Conservation (phyloP, 2,888 invertebrate species). For the Ormia ochracea region DNA sequence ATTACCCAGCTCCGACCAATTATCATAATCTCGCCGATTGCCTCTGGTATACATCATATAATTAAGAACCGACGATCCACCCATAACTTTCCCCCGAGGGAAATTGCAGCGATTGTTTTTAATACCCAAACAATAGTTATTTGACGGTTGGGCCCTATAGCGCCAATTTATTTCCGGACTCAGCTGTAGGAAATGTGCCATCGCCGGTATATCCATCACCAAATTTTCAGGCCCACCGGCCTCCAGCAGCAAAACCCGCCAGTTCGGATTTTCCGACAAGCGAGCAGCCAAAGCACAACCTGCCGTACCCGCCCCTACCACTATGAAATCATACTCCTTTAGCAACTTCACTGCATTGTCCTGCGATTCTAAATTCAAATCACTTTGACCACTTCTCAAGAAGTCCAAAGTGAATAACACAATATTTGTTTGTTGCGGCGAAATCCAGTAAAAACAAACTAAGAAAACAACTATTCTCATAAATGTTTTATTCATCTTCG, state of each 20-base stretch:
- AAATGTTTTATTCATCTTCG: background rate
- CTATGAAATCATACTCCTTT: slow-evolving; percentile 84
- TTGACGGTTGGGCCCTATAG: slow-evolving; percentile 86
- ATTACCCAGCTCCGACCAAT: slow-evolving; percentile 85
- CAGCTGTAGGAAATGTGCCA: slow-evolving; percentile 84
- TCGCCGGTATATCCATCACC: slow-evolving; percentile 84
- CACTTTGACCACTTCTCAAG: slow-evolving; percentile 68
- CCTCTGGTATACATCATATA: slow-evolving; percentile 88
- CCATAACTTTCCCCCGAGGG: slow-evolving; percentile 89
- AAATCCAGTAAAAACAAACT: background rate
- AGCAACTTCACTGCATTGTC: slow-evolving; percentile 66
- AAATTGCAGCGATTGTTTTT: slow-evolving; percentile 84
- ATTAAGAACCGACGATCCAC: slow-evolving; percentile 88
- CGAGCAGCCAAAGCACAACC: slow-evolving; percentile 87
- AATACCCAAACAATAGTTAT: slow-evolving; percentile 84
- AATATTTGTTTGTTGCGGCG: slow-evolving; percentile 56
- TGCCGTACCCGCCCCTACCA: slow-evolving; percentile 88
- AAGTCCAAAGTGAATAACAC: slow-evolving; percentile 65
- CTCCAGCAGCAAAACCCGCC: slow-evolving; percentile 83
- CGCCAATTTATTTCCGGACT: slow-evolving; percentile 84
- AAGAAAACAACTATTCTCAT: background rate
- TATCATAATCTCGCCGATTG: slow-evolving; percentile 84
- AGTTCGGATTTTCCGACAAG: slow-evolving; percentile 82
- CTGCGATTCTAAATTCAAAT: slow-evolving; percentile 67
- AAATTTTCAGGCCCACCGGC: slow-evolving; percentile 83